phyloP scores from a whole-genome alignment of 2,888 invertebrate species.

The Heliconius sara region DNA sequence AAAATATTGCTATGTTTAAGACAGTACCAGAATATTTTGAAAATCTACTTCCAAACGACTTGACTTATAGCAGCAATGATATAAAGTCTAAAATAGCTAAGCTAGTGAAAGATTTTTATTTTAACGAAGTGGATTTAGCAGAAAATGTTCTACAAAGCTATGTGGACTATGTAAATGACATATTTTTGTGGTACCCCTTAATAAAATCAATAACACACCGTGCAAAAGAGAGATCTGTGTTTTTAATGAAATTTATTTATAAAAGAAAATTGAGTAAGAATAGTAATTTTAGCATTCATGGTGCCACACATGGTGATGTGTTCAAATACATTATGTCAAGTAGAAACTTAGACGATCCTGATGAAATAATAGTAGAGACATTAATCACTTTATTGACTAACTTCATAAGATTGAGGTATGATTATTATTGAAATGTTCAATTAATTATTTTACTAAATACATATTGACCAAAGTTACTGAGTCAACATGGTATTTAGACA shows the following conservation, averaged over 20 bases:
- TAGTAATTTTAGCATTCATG: constrained; percentile 29
- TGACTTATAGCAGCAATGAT: constrained; percentile 58
- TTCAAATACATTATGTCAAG: constrained; percentile 59
- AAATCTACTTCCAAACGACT: constrained; percentile 67
- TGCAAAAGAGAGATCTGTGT: constrained; percentile 63
- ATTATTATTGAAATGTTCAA: no score
- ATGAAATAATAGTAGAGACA: constrained; percentile 54
- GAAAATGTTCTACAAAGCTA: constrained; percentile 55
- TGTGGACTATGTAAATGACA: constrained; percentile 66
- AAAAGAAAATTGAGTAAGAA: constrained; percentile 31
- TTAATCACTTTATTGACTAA: constrained; percentile 63
- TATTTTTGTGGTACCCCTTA: constrained; percentile 66
- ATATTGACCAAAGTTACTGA: no score
- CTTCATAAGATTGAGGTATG: constrained; percentile 70
- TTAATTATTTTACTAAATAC: no score
- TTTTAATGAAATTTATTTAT: constrained; percentile 63
- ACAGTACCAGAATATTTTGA: constrained; percentile 59
- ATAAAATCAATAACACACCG: constrained; percentile 64
- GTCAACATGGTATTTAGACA: no score
- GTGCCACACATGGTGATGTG: constrained; percentile 52
- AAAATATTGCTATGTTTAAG: constrained; percentile 54
- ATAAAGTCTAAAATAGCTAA: constrained; percentile 58
- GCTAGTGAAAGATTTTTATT: constrained; percentile 69
- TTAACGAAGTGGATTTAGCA: constrained; percentile 53
- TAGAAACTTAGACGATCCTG: constrained; percentile 48